Base-by-base conservation (phyloP, 2,888 invertebrate genomes). In the Yponomeuta malinellus region DNA sequence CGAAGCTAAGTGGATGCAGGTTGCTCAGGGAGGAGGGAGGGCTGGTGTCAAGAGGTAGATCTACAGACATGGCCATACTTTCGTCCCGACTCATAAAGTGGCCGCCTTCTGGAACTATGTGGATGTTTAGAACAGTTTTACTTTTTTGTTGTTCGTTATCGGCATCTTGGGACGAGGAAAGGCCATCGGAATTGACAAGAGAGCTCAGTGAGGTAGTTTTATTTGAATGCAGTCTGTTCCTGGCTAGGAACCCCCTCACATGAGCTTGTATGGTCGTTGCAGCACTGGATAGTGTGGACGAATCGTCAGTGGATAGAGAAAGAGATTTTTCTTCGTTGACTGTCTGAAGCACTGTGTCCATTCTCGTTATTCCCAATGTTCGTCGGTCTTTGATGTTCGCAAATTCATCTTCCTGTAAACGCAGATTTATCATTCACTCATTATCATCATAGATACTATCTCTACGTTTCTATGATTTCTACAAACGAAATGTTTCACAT, bases 191-290 rank as follows among this genome's bases (percentile, higher is more conserved):
- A 78, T 88, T 88, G 29, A 84, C 79, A 71, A 87, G 76, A 29
- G 91, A 90, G 76, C 82, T 85, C 37, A 81, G 83, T 59, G 90
- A 89, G n/a, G 77, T 74, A 0, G 88, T 87, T 84, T 88, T 92
- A 73, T 86, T 86, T 63, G 84, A 83, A 75, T 88, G 84, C n/a
- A 89, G 76, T 77, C 87, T 88, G 79, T 93, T 94, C 72, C 95
- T 88, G 63, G 94, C 94, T 78, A 95, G 90, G 80, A 93, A 95
- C 2, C 95, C 95, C 73, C 95, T 90, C 68, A 95, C 94, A 69
- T 95, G 94, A 6, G 95, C 94, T 85, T 95, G 95, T 75, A 95
- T 95, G 77, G 93, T 93, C 3, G 94, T 94, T 59, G 95, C 95
- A 29, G 93, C 94, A 79, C 93, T 93, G 33, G 93, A 93, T 72